Percentiles rank a stretch among this genome's conserved stretches.
Conservation (phyloP, 2,113 vertebrate genomes). For the Lepidiolamprologus cunningtoni region DNA sequence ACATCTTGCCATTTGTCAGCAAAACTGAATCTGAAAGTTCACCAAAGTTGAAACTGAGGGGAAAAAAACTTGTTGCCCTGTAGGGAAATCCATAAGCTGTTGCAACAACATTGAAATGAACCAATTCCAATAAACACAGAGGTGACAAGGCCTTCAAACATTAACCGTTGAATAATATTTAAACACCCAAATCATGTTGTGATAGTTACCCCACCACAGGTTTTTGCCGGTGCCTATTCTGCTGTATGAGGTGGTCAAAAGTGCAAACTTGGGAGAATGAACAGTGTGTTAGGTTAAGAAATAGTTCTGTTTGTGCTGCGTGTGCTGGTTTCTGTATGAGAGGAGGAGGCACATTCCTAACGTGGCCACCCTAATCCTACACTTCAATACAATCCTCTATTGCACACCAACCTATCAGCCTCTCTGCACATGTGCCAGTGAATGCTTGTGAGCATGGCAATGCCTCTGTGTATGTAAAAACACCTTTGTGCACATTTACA, state of each 20-base stretch:
- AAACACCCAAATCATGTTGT: neutral
- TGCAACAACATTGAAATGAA: neutral
- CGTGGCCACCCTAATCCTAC: conserved; percentile 18
- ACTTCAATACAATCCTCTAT: neutral
- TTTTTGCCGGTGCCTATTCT: neutral
- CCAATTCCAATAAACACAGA: neutral
- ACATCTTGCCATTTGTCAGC: neutral
- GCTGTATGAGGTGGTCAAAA: neutral
- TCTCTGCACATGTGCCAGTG: neutral
- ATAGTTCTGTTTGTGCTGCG: neutral
- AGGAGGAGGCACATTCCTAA: conserved; percentile 26
- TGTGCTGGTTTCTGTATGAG: neutral
- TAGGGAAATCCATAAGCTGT: neutral
- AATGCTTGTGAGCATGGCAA: neutral
- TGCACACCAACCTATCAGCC: neutral
- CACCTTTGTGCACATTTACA: neutral
- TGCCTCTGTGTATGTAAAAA: neutral
- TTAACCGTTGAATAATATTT: neutral
- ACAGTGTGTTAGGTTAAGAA: neutral
- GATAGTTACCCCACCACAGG: neutral
- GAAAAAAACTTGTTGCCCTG: neutral
- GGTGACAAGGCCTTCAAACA: neutral
- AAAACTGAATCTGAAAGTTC: neutral
- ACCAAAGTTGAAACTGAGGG: neutral
- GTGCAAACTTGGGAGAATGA: neutral